Percentiles rank a stretch among this genome's conserved stretches.
Evolutionary conservation across 2,113 vertebrate genomes (phyloP).

Genomic region (Myodes glareolus): DNA sequence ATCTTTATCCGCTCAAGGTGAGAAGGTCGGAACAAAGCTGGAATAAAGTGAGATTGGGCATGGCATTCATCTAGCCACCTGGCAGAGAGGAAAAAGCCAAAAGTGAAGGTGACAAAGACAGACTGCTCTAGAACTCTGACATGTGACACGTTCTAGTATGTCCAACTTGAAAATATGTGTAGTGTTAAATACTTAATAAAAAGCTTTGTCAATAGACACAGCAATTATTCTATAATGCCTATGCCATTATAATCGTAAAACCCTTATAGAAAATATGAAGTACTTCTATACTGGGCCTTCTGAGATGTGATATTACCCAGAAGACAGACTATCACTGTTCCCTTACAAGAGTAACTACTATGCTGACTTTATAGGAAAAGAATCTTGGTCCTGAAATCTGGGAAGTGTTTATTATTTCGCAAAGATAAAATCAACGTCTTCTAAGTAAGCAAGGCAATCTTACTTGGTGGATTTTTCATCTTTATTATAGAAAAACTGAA

Average conservation of each 20-base stretch:
- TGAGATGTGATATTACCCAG: not conserved
- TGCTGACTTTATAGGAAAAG: conserved; percentile 15
- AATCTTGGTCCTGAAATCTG: conserved; percentile 31
- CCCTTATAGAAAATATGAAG: conserved; percentile 27
- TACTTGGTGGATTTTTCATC: not conserved
- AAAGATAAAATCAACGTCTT: conserved; percentile 41
- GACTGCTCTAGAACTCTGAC: not conserved
- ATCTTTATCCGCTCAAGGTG: conserved; percentile 97
- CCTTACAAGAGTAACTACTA: not conserved
- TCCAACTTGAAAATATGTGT: conserved; percentile 36
- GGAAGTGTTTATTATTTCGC: not conserved
- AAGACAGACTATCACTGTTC: not conserved
- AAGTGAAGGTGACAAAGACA: too few species aligned
- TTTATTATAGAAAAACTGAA: conserved; percentile 45
- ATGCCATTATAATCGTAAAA: conserved; percentile 34
- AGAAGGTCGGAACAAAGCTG: conserved; percentile 95
- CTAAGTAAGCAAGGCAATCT: conserved; percentile 30
- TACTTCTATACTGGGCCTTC: conserved; percentile 17
- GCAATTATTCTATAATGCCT: conserved; percentile 9
- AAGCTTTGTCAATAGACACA: conserved; percentile 42
- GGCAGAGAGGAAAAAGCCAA: conserved; percentile 56
- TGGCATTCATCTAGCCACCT: conserved; percentile 98
- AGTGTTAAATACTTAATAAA: conserved; percentile 48
- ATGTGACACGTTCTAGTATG: conserved; percentile 7
- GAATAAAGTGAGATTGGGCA: conserved; percentile 94